Base-by-base conservation (phyloP, 2,797 vertebrate species). In the Artibeus lituratus region DNA sequence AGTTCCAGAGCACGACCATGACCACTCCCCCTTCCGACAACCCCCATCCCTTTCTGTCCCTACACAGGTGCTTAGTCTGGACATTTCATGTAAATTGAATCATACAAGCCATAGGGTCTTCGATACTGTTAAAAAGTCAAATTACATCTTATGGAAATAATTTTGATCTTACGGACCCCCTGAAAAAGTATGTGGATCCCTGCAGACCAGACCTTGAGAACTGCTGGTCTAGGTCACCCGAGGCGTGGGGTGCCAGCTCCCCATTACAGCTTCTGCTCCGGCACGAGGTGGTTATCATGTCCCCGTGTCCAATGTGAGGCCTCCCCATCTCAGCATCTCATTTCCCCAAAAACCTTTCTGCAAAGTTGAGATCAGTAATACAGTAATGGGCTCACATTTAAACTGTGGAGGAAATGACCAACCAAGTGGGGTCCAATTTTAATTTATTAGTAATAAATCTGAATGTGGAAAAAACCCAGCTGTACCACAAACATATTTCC, bases 361-460 rank as follows among this genome's bases (percentile, higher is more conserved):
- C 89, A 65, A 77, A 77, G 5, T 37, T 72, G 51, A 86, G 59
- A 51, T 89, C 53, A 92, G 59, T n/a, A 21, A 44, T 49, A 26
- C 2, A 93, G 59, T 67, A 77, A 69, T 24, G 39, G 44, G 53
- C 29, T 88, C 89, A 83, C 44, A 83, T 76, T 81, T 69, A n/a
- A 93, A 87, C 69, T 81, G 37, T 6, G 42, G 26, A 96, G 83
- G 47, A 94, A 90, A 11, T 26, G 77, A 74, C 44, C 73, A 81
- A 42, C 22, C 22, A 95, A 87, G 81, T 47, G 22, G 26, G 70
- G 32, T 91, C 74, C 70, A 1, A 14, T 88, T 82, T 62, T 83
- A n/a, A 65, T n/a, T 86, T 90, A 19, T 84, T 44, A 62, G 16
- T 94, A 51, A 53, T 76, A 94, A 80, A 95, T 95, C 51, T 77